Evolutionary conservation across 1,140 invertebrate genomes (phyloP), one percentile per base, ranked within the genome.

Genomic region (Drosophila subobscura): DNA sequence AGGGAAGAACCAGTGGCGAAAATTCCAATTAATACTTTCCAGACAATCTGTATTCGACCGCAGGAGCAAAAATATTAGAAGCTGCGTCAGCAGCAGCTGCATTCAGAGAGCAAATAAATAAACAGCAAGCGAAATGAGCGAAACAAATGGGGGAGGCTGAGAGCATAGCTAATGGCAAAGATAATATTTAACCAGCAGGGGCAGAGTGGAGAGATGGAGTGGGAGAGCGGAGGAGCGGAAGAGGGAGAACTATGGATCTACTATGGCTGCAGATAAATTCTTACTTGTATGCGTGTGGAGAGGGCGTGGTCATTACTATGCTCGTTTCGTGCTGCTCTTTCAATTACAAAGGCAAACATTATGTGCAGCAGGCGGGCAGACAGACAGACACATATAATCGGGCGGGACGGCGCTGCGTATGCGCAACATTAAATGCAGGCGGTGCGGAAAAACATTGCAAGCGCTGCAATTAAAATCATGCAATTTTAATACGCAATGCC

Each of bases 401-500:
- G 33, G 4, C 33, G 33, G 60, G 53, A 55, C 46, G 23, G 67
- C 77, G 65, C 27, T 81, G 83, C 77, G 81, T 85, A 88, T 88
- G 81, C 83, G 83, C 78, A 88, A 88, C 71, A 75, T 86, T 88
- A 81, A 85, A 77, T 81, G 81, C 81, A 81, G 61, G 41, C 78
- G 66, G 27, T 81, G 83, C 74, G 10, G 33, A 70, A 67, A 70
- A 70, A 56, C 52, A 63, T 27, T 65, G 77, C 67, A 84, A 80
- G 77, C 79, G 47, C 63, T 89, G 75, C 84, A 89, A 89, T 89
- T 89, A 89, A 89, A 89, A 89, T 80, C 84, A 89, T 89, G 73
- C 77, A 89, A 80, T 84, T 89, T 89, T 89, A 85, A 89, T 89
- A 49, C 77, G 61, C 54, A 84, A 56, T 59, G 79, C 65, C 84